These are phyloP conservation scores for Palythoa grandiflora DNA, from an alignment of 92 coral and sea anemone genomes.

Conservation along the genomic window DNA sequence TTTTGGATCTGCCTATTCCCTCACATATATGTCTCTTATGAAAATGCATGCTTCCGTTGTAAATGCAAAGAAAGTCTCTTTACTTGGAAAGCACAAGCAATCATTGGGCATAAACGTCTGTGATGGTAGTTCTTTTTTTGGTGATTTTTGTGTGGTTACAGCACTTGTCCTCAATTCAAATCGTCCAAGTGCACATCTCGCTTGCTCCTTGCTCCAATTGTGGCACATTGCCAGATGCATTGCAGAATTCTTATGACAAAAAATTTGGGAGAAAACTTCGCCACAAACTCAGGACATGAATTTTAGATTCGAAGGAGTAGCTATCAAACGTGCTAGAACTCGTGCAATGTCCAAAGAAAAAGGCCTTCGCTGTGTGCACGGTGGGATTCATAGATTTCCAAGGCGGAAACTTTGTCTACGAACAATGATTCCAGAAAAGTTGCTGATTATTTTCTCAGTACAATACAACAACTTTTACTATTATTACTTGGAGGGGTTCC, in stretches of 20 bases:
- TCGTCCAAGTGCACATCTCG: conserved; percentile 11
- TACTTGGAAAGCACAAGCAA: conserved; percentile 21
- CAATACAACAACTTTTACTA: not conserved
- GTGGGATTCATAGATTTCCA: not conserved
- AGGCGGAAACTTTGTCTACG: not conserved
- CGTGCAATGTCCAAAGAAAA: no score
- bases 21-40: conserved; percentile 63
- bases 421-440: not conserved
- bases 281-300: no score
- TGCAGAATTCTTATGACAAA: not conserved
- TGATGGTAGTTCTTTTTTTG: conserved; percentile 21
- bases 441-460: not conserved
- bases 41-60: conserved; percentile 19
- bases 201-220: conserved; percentile 14
- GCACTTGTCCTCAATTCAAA: not conserved
- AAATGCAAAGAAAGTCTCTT: conserved; percentile 24
- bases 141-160: not conserved
- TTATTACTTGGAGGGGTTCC: conserved; percentile 49
- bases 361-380: not conserved
- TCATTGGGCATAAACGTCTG: conserved; percentile 26
- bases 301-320: no score
- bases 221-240: not conserved
- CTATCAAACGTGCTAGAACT: no score
- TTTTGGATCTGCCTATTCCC: conserved; percentile 47
- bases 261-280: no score